Conservation (phyloP, 2,888 invertebrate genomes). For the Erebia palarica region DNA sequence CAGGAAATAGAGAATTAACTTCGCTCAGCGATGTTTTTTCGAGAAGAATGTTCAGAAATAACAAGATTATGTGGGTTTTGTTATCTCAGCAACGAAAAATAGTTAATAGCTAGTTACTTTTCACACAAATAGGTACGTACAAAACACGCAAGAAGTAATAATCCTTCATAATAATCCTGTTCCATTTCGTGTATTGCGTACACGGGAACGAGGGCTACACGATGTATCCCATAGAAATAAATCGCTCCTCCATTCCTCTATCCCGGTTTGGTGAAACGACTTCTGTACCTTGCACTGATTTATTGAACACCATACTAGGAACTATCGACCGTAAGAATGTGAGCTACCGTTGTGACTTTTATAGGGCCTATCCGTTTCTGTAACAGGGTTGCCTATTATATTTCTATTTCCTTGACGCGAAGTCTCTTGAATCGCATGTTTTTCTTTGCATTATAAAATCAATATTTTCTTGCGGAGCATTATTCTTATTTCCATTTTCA, state of each 20-base stretch:
- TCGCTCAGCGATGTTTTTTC: conserved; percentile 29
- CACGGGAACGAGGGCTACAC: conserved; percentile 45
- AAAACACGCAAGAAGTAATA: conserved; percentile 30
- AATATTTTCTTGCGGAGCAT: too few relatives aligned
- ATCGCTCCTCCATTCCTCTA: conserved; percentile 58
- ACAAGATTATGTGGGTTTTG: conserved; percentile 23
- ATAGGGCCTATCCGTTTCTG: conserved; percentile 27
- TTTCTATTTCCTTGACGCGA: conserved; percentile 7
- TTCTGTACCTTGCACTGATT: conserved; percentile 65
- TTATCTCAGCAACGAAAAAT: conserved; percentile 12
- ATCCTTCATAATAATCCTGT: conserved; percentile 37
- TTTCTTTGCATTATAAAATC: too few relatives aligned
- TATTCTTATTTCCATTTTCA: neutral
- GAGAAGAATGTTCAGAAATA: conserved; percentile 31
- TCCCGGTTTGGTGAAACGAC: conserved; percentile 67
- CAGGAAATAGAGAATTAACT: conserved; percentile 47
- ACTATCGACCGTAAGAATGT: conserved; percentile 55
- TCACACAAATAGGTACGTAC: conserved; percentile 26
- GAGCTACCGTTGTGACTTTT: conserved; percentile 56
- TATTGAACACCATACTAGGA: conserved; percentile 64
- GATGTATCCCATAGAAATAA: conserved; percentile 54
- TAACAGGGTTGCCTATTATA: conserved; percentile 19
- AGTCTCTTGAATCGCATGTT: neutral
- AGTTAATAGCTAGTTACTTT: conserved; percentile 29
- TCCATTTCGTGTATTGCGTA: conserved; percentile 51